Conservation (phyloP, 2,797 vertebrate genomes). For the Picus viridis region DNA sequence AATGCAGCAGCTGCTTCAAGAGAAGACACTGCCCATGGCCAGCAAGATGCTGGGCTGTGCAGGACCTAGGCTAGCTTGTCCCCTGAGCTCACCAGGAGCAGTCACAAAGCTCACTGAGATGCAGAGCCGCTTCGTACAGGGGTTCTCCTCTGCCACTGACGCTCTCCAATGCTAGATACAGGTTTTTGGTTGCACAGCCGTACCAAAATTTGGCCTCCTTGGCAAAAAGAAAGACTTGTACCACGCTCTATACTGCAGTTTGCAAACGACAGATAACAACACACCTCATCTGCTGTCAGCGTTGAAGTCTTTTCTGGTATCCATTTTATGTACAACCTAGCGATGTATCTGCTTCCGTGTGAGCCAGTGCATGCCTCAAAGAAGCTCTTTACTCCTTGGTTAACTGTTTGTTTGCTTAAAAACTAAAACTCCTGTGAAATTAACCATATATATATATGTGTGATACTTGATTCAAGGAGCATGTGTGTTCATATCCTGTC, state of each 20-base stretch:
- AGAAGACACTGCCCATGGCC: no score
- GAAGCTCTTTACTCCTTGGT: conserved; percentile 60
- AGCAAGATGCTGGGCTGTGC: no score
- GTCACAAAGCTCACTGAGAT: fast-evolving
- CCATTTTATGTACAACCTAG: conserved; percentile 79
- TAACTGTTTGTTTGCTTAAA: conserved; percentile 77
- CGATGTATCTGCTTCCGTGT: conserved; percentile 79
- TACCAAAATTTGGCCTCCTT: background rate
- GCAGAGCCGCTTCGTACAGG: background rate
- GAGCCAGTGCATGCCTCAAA: conserved; percentile 77
- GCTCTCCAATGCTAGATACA: background rate
- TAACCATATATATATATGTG: conserved; percentile 81
- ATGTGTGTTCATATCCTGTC: conserved; percentile 89
- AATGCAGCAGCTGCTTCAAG: background rate
- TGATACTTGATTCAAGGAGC: conserved; percentile 77
- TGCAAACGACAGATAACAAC: conserved; percentile 13
- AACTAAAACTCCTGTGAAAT: conserved; percentile 80
- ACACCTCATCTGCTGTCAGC: conserved; percentile 75
- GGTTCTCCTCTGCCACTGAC: background rate
- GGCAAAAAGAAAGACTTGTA: background rate
- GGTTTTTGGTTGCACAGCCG: fast-evolving
- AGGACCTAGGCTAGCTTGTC: background rate
- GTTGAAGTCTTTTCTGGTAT: conserved; percentile 76
- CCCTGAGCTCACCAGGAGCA: background rate
- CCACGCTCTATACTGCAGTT: background rate